Conservation (phyloP, 2,888 invertebrate genomes). For the Melipona bicolor region DNA sequence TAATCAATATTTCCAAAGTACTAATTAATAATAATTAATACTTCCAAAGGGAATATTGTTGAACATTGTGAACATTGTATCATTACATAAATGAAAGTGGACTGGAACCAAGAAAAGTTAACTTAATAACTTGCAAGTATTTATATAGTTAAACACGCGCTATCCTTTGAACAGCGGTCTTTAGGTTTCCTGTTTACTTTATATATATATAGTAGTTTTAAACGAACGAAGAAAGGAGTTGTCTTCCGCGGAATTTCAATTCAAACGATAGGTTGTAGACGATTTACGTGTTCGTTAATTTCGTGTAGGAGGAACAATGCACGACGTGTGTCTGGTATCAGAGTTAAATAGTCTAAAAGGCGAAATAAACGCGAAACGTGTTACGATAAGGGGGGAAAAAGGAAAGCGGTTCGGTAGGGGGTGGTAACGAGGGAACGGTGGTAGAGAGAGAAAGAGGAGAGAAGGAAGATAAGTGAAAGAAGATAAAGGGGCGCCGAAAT, state of each 20-base stretch:
- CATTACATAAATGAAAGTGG: not conserved
- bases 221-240: conserved; percentile 9
- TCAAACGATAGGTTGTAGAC: not conserved
- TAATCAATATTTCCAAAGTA: too few species aligned
- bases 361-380: conserved; percentile 31
- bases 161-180: not conserved
- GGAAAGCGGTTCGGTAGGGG: not conserved
- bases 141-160: not conserved
- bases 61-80: not conserved
- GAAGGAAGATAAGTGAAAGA: conserved; percentile 54
- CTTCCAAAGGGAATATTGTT: not conserved
- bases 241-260: conserved; percentile 39
- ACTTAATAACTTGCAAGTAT: not conserved
- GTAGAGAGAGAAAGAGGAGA: not conserved
- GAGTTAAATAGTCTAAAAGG: conserved; percentile 40
- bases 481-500: conserved; percentile 62
- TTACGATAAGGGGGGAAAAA: conserved; percentile 34
- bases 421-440: not conserved
- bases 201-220: conserved; percentile 27
- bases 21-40: not conserved
- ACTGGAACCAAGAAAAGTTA: not conserved
- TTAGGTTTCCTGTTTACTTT: conserved; percentile 1
- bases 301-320: conserved; percentile 20
- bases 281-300: conserved; percentile 21
- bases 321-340: conserved; percentile 25